Conservation (phyloP, 1,140 invertebrate genomes). For the Panagrolaimus sp. region DNA sequence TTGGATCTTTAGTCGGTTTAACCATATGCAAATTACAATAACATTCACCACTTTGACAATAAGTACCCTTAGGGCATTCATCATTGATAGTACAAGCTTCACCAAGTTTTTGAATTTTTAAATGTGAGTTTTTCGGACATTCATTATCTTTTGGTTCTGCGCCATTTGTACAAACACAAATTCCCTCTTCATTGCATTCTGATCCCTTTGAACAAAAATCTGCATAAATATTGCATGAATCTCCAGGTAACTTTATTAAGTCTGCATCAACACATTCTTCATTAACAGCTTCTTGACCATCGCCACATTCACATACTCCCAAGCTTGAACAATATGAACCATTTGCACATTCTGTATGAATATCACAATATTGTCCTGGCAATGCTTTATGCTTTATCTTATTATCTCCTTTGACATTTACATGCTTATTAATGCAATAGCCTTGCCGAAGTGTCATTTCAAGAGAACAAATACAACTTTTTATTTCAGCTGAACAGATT, state of each 20-base stretch:
- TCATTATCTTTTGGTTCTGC: not conserved
- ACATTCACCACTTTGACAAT: not conserved
- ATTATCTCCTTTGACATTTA: slow-evolving; percentile 10
- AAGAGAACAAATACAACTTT: slow-evolving; percentile 40
- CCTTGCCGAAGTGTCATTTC: slow-evolving; percentile 11
- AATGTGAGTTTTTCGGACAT: not conserved
- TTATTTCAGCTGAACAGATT: slow-evolving; percentile 30
- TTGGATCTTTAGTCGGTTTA: not conserved
- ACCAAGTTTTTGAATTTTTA: not conserved
- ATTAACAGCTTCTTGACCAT: not conserved
- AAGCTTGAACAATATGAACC: slow-evolving; percentile 25
- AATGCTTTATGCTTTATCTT: not conserved
- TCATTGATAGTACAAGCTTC: not conserved
- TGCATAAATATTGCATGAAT: not conserved
- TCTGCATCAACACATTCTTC: not conserved
- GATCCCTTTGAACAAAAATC: not conserved
- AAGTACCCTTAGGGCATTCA: not conserved
- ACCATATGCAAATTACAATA: slow-evolving; percentile 1
- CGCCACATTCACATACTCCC: not conserved
- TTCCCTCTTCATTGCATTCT: not conserved
- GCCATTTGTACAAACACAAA: not conserved
- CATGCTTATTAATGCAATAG: not conserved
- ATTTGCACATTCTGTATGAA: slow-evolving; percentile 16
- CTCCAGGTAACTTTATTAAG: not conserved
- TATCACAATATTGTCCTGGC: slow-evolving; percentile 30